Evolutionary conservation across 2,888 invertebrate species (phyloP), one percentile per base, ranked within the genome.

Genomic region (Drosophila dives): DNA sequence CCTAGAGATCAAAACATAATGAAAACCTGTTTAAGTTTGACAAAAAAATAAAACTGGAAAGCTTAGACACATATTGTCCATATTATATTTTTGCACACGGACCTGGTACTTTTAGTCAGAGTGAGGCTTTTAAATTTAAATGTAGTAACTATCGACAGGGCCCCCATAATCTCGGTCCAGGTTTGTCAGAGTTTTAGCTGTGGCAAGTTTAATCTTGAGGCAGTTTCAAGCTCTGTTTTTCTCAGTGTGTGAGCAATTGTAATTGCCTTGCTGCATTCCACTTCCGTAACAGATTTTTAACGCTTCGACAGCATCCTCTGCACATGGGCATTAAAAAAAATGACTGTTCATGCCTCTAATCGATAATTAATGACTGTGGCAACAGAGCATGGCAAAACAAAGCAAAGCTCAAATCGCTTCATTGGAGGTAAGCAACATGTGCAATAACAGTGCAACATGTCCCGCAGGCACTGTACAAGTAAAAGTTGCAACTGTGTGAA

Each of bases 331-430:
- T 36, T n/a, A 36, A 61, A 63, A 63, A 70, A 75, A 62, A 56
- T 50, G 55, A 54, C 45, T 42, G 3, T 62, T 69, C 62, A 74
- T 60, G 72, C 72, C 75, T 82, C 80, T 91, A 91, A 91, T 91
- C 91, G 91, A 89, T 91, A 91, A 88, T 90, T 89, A 91, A 91
- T 89, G 88, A 83, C 86, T 88, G 83, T 86, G 82, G 68, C 81
- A 45, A 23, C 45, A 45, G 23, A 45, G 87, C 85, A 87, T 84
- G 83, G 83, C 89, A 79, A 73, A 87, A 77, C 82, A 80, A 83
- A 66, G 77, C 67, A 67, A 72, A 79, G 45, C 71, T 51, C 32
- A 49, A 86, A 84, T 71, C 83, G 81, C 76, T 75, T 80, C 71
- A 82, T 84, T 80, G 79, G 65, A 45, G 23, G 23, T 26, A 23